These are phyloP conservation scores for Syrrhaptes paradoxus DNA, from an alignment of 2,113 vertebrate genomes.

Conservation along the genomic window DNA sequence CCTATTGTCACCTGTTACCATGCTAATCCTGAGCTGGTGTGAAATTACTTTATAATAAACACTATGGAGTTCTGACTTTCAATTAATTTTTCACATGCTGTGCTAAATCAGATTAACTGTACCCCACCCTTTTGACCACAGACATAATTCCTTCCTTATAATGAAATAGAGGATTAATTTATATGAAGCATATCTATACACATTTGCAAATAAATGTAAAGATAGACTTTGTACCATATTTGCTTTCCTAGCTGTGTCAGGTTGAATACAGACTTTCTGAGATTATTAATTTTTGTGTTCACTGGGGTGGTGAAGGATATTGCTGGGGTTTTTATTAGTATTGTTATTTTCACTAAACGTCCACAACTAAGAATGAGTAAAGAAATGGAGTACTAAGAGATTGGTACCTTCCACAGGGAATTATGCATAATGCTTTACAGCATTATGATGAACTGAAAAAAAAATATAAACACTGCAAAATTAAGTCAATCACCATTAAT, in stretches of 20 bases:
- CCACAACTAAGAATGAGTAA: conserved; percentile 11
- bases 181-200: conserved; percentile 78
- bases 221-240: conserved; percentile 64
- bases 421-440: not conserved
- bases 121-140: conserved; percentile 76
- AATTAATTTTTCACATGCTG: conserved; percentile 85
- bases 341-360: conserved; percentile 56
- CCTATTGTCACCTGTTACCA: conserved; percentile 79
- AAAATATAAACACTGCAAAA: conserved; percentile 30
- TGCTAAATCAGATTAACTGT: conserved; percentile 81
- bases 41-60: conserved; percentile 86
- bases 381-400: conserved; percentile 1
- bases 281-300: conserved; percentile 73
- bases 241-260: conserved; percentile 25
- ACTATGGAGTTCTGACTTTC: conserved; percentile 82
- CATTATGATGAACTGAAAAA: not conserved
- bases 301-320: conserved; percentile 32
- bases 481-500: not conserved
- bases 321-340: conserved; percentile 7
- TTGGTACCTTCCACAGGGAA: not conserved
- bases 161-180: conserved; percentile 79
- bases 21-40: conserved; percentile 83
- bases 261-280: conserved; percentile 40
- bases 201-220: conserved; percentile 80
- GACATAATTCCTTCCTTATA: conserved; percentile 77